Percentiles rank a stretch among this genome's conserved stretches.
Conservation (phyloP, 2,797 vertebrate species). For the Urosaurus nigricauda region DNA sequence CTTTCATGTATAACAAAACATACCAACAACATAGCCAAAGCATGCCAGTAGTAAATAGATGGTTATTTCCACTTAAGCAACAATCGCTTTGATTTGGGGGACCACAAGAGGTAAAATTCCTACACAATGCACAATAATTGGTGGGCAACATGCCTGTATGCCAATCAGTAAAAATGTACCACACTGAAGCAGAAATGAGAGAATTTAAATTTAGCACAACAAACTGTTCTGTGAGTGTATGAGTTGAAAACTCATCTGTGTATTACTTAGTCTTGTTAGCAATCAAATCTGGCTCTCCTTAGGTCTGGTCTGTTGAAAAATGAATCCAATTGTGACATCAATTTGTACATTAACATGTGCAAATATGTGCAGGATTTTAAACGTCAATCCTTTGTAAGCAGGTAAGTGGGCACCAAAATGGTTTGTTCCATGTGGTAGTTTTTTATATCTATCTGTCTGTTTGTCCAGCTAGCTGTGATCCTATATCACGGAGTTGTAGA, state of each 20-base stretch:
- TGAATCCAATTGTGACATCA: too few relatives aligned
- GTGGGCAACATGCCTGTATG: neutral
- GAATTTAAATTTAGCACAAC: neutral
- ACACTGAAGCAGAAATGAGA: neutral
- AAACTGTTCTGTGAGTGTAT: neutral
- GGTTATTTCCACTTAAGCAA: conserved; percentile 16
- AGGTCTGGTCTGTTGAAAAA: neutral
- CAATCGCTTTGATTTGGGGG: conserved; percentile 29
- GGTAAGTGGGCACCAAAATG: neutral
- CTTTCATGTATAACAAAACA: conserved; percentile 28
- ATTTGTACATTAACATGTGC: too few relatives aligned
- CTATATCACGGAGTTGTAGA: too few relatives aligned
- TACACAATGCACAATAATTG: conserved; percentile 4
- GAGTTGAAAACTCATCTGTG: too few relatives aligned
- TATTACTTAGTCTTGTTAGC: neutral
- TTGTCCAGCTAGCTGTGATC: too few relatives aligned
- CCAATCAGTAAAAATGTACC: conserved; percentile 10
- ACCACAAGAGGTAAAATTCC: conserved; percentile 4
- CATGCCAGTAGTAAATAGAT: neutral
- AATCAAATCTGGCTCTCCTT: neutral
- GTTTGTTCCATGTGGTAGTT: too few relatives aligned
- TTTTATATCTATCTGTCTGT: too few relatives aligned
- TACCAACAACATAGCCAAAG: conserved; percentile 1
- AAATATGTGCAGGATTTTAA: neutral
- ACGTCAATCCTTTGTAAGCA: neutral